Evolutionary conservation across 1,140 invertebrate genomes (phyloP).

Genomic region (Geopemphigus sp.): DNA sequence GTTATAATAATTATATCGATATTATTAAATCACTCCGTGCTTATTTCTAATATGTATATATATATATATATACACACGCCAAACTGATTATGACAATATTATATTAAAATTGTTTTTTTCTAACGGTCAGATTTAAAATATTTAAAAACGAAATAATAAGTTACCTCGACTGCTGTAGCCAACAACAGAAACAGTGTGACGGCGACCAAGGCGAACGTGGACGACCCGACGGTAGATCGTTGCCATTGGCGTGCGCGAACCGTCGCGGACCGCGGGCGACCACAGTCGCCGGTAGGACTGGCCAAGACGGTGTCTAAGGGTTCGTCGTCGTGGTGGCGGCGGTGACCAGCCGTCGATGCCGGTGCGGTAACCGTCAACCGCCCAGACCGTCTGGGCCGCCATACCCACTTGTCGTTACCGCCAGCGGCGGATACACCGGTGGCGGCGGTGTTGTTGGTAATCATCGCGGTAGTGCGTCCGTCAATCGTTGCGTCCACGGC

Average conservation of each 20-base stretch:
- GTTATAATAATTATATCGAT: background rate
- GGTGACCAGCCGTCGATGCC: background rate
- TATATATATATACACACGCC: too few relatives aligned
- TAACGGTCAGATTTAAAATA: too few relatives aligned
- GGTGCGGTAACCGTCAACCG: background rate
- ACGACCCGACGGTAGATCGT: background rate
- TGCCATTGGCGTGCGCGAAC: too few relatives aligned
- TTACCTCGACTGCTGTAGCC: background rate
- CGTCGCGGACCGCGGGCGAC: too few relatives aligned
- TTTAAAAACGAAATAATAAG: background rate
- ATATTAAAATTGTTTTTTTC: too few relatives aligned
- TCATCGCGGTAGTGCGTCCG: background rate
- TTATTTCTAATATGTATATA: background rate
- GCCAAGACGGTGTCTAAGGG: background rate
- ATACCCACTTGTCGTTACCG: constrained; percentile 21
- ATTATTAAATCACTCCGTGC: background rate
- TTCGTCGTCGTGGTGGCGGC: background rate
- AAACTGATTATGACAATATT: too few relatives aligned
- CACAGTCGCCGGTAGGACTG: background rate
- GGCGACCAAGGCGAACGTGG: background rate
- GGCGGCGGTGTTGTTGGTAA: too few relatives aligned
- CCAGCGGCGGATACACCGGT: background rate
- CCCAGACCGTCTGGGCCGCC: constrained; percentile 24
- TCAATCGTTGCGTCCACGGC: background rate
- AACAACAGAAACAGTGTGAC: background rate